Base-by-base conservation (phyloP, 1,140 invertebrate genomes). In the Grapholita molesta region DNA sequence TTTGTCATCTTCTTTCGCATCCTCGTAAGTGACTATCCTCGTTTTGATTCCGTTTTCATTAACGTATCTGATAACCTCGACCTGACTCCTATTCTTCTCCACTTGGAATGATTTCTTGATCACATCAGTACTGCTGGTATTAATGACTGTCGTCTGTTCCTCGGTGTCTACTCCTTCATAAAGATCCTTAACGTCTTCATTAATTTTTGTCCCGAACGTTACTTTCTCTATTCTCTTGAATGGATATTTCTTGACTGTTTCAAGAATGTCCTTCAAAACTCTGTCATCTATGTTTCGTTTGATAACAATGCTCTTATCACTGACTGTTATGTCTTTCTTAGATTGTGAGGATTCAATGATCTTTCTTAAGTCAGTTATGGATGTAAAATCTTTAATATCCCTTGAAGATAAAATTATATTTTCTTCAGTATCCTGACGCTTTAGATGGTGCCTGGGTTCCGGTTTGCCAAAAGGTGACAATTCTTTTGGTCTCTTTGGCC, bases 31-130 rank as follows among this genome's bases (percentile, higher is more conserved):
- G 25, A 91, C 92, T 73, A 86, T 80, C 77, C 91, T 93, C 25
- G 86, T 90, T 6, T 86, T 92, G 53, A 93, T 82, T n/a, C 92
- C 92, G 75, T 93, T 93, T 77, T 93, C 88, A 23, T 89, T 93
- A 18, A 92, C 87, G 66, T 93, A 93, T 42, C 86, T 83, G 9
- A 89, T 89, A 5, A 93, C 92, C 77, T 93, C 92, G 57, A 93
- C 82, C 80, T 92, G 91, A 75, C 90, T 93, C 68, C 83, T 88
- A 11, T 85, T 88, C 74, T 92, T 92, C 61, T 92, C 91, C 0
- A 93, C 75, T 73, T 92, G 87, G 78, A 89, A 93, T 38, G 91
- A 80, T 67, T 92, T 90, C 72, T 89, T 92, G 9, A 88, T 88
- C n/a, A 86, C 74, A 70, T 88, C 90, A 9, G 87, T 85, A 35